Base-by-base conservation (phyloP, 2,113 vertebrate species). In the Melanocharis versteri region DNA sequence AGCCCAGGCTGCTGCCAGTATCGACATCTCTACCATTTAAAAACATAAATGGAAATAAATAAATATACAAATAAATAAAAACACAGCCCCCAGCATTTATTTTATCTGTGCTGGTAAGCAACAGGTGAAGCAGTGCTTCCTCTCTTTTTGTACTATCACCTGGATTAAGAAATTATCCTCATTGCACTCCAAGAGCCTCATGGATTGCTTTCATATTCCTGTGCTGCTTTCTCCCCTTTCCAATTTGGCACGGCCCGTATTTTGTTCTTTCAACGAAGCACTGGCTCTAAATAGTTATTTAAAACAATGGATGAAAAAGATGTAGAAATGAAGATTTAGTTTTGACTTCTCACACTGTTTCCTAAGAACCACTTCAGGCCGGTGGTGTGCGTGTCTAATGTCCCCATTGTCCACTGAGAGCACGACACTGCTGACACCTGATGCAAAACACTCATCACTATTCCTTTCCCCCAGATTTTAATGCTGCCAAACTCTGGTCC, bases 401-500 rank as follows among this genome's bases (percentile, higher is more conserved):
- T 30, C 31, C 27, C 68, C 40, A 1, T 15, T 87, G 60, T 68
- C 71, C 66, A 15, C 47, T 30, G 37, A 44, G 40, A 71, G 11
- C 58, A 61, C 53, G 27, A 7, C 20, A 20, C 51, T 81, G 68
- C 47, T 66, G 39, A 47, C 56, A 75, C 64, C 39, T 47, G 21
- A 37, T 56, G 48, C 21, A 66, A 44, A 95, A 45, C 33, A 16
- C 22, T 80, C n/a, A 56, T 5, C 3, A 1, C 70, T 89, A 1
- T 16, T 81, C 81, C 56, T 81, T 82, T 73, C 27, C 69, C 35
- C 72, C 15, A 4, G 4, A 15, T 40, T 68, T 28, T 18, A 44
- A 22, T 1, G 14, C 53, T 92, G 89, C 80, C 91, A 95, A 82
- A 79, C 5, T 82, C 31, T 83, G 78, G 28, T 87, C 80, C 86